These are phyloP conservation scores for Sitobion miscanthi DNA, from an alignment of 1,140 invertebrate species.

Conservation along the genomic window DNA sequence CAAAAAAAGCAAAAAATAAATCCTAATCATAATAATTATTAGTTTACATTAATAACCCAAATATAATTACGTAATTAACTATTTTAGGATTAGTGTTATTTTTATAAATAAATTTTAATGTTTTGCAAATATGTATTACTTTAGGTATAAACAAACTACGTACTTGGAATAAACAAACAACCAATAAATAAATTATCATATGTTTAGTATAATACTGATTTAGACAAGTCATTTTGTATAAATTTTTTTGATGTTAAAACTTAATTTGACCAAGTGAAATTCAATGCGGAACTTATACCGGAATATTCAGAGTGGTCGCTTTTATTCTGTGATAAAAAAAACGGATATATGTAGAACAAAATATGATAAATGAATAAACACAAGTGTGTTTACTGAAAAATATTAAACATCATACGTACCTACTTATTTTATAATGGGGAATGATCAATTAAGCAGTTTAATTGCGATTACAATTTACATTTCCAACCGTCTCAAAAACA, in stretches of 20 bases:
- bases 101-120: background rate
- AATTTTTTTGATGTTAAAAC: background rate
- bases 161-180: slow-evolving; percentile 19
- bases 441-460: slow-evolving; percentile 12
- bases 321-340: background rate
- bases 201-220: background rate
- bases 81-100: background rate
- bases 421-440: background rate
- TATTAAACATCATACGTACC: background rate
- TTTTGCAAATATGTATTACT: background rate
- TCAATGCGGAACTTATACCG: background rate
- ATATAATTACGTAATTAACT: too few relatives aligned
- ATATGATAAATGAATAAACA: background rate
- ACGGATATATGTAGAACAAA: background rate
- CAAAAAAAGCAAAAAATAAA: background rate
- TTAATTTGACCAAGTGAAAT: background rate
- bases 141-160: background rate
- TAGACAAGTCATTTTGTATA: background rate
- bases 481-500: background rate
- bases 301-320: background rate
- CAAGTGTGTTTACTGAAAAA: background rate
- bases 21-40: background rate
- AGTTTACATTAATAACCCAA: too few relatives aligned
- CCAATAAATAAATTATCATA: background rate
- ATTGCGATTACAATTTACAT: background rate